Evolutionary conservation across 1,140 invertebrate genomes (phyloP), one percentile per base, ranked within the genome.

Genomic region (Holotrichia oblita): DNA sequence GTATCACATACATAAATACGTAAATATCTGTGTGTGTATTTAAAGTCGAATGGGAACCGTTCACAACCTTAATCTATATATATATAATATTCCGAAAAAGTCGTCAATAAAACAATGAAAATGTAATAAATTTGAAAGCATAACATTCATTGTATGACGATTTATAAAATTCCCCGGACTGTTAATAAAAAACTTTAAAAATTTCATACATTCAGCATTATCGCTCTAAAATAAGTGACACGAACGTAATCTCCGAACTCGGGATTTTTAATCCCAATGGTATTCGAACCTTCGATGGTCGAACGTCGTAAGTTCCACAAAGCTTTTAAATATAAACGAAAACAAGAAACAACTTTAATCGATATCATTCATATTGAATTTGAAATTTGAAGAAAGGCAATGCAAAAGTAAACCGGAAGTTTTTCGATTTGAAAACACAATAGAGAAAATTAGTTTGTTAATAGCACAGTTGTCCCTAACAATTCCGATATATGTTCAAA

Each of bases 361-460:
- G 14, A 55, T 55, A 55, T 55, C 48, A 17, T 55, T 55, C 48
- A 55, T n/a, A 55, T 55, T 55, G 48, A n/a, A 55, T 55, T 55
- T n/a, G n/a, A 55, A 55, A 55, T 55, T 55, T 55, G 17, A 17
- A 55, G 14, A 17, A 17, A 55, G 6, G 14, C 2, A 55, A 55
- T 55, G 6, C n/a, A 55, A 55, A 17, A 17, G 48, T 55, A 55
- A 14, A 17, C 14, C n/a, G 12, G 17, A 55, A 55, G 48, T 17
- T 55, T 55, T 55, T 55, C 48, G 17, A 55, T 55, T 55, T 55
- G 7, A 55, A 55, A 55, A 55, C 6, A 2, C 48, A 55, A 55
- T 55, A 55, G 6, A 17, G 17, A 55, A 55, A 14, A 14, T 55
- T 55, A 3, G 27, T 14, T n/a, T 17, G 48, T 6, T 55, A 55